Conservation (phyloP, 2,113 vertebrate genomes). For the Hydrolagus affinis region DNA sequence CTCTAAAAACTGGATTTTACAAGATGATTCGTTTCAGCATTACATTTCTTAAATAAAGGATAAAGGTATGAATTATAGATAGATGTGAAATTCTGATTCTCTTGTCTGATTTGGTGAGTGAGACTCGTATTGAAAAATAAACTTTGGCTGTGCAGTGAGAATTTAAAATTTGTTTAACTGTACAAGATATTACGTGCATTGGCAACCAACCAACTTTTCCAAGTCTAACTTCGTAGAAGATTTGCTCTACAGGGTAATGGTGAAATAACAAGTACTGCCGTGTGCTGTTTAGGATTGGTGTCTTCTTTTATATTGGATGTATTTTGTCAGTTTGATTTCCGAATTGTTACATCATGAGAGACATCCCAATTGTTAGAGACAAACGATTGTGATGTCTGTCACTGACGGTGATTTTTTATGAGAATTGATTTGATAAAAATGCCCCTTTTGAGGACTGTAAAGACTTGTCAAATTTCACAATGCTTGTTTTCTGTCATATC, state of each 20-base stretch:
- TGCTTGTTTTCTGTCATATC: neutral
- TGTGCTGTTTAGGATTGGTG: neutral
- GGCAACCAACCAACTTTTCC: no score
- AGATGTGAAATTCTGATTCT: no score
- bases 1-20: no score
- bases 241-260: neutral
- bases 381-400: neutral
- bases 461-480: neutral
- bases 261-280: neutral
- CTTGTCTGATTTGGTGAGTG: no score
- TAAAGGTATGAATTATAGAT: no score
- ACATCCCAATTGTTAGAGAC: neutral
- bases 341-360: neutral
- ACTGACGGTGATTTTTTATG: neutral
- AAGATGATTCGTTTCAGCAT: no score
- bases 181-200: no score
- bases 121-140: slow-evolving; percentile 20
- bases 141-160: neutral
- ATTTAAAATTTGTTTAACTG: slow-evolving; percentile 22
- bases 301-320: neutral
- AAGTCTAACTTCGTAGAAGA: no score
- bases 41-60: no score
- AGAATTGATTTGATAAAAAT: neutral
- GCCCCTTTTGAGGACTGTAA: neutral
- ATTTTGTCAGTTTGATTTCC: neutral